Evolutionary conservation across 2,113 vertebrate genomes (phyloP).

Genomic region (Myiagra hebetior): DNA sequence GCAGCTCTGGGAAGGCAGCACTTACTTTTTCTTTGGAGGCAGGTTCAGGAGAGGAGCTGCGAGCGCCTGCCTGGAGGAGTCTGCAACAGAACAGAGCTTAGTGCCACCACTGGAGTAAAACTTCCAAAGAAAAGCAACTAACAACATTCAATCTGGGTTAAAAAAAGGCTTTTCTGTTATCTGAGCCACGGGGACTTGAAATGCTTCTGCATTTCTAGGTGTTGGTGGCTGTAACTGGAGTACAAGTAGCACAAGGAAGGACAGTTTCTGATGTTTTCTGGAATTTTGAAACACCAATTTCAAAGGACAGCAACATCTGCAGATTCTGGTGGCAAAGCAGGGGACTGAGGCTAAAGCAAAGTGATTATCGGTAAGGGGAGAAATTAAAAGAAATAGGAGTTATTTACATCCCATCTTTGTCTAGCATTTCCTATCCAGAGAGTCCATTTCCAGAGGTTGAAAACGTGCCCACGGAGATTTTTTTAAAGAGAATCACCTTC

Average conservation of each 20-base stretch:
- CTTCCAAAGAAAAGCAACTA: not conserved
- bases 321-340: not conserved
- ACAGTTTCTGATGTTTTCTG: not conserved
- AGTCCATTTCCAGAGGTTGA: not conserved
- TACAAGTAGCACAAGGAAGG: not conserved
- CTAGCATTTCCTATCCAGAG: not conserved
- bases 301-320: not conserved
- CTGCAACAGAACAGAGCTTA: constrained; percentile 66
- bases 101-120: not conserved
- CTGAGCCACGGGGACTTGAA: not conserved
- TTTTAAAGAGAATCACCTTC: not conserved
- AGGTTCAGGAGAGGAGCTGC: constrained; percentile 92
- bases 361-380: not conserved
- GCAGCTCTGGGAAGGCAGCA: not conserved
- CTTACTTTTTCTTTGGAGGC: constrained; percentile 95
- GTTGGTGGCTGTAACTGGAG: not conserved
- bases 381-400: not conserved
- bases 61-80: constrained; percentile 87
- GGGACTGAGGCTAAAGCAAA: not conserved
- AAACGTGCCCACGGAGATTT: not conserved
- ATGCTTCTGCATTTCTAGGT: not conserved
- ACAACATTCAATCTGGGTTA: not conserved
- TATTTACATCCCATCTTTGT: not conserved
- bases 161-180: not conserved
- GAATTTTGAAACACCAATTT: not conserved